Percentiles rank a stretch among this genome's conserved stretches.
phyloP scores from a whole-genome alignment of 2,888 invertebrate species.

The Cataglyphis rosenhaueri region DNA sequence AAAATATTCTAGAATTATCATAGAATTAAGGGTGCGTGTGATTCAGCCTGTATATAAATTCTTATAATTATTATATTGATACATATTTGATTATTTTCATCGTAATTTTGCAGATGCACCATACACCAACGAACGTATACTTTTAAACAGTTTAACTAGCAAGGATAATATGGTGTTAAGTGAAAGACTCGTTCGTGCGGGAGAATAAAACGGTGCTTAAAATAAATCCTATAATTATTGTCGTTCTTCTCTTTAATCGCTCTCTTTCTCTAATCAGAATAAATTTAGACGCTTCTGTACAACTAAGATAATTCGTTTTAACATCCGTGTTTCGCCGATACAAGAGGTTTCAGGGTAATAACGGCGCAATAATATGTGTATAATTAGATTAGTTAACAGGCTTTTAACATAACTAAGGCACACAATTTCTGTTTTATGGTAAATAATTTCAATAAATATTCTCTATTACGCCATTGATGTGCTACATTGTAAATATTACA shows the following conservation, averaged over 20 bases:
- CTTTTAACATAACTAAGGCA: slow-evolving; percentile 19
- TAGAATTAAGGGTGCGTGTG: background rate
- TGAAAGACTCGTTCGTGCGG: slow-evolving; percentile 41
- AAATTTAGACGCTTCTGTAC: background rate
- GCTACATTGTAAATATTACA: slow-evolving; percentile 78
- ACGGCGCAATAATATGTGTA: background rate
- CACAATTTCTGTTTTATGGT: slow-evolving; percentile 46
- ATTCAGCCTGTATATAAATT: background rate
- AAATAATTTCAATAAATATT: slow-evolving; percentile 78
- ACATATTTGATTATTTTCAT: slow-evolving; percentile 11
- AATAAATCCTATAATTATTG: background rate
- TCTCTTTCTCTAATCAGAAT: background rate
- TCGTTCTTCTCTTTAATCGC: background rate
- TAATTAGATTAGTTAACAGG: slow-evolving; percentile 16
- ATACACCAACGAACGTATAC: slow-evolving; percentile 79
- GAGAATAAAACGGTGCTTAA: background rate
- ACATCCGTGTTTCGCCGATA: background rate
- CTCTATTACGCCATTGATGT: slow-evolving; percentile 78
- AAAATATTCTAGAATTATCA: background rate
- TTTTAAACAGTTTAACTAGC: slow-evolving; percentile 76
- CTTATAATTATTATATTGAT: slow-evolving; percentile 1
- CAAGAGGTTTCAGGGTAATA: slow-evolving; percentile 15
- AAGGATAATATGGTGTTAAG: slow-evolving; percentile 76
- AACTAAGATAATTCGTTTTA: background rate
- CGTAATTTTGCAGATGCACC: slow-evolving; percentile 77